phyloP scores from a whole-genome alignment of 2,888 invertebrate species.

The Drosophila rellima region DNA sequence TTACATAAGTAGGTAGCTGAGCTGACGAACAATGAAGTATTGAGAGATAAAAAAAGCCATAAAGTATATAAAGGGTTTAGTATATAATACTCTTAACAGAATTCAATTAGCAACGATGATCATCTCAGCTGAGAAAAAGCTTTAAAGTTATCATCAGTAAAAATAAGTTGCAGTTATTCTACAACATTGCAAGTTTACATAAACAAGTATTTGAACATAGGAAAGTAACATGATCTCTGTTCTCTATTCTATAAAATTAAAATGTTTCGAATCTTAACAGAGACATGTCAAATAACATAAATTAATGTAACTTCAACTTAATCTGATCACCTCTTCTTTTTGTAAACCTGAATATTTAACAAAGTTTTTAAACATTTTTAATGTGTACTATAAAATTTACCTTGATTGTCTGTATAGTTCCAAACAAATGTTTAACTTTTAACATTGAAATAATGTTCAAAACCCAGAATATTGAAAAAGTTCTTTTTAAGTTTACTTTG shows the following conservation, averaged over 20 bases:
- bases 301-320: background rate
- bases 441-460: too few relatives aligned
- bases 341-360: too few relatives aligned
- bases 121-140: background rate
- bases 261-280: background rate
- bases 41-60: slow-evolving; percentile 10
- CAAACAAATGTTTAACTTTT: too few relatives aligned
- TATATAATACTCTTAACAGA: background rate
- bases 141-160: background rate
- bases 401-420: too few relatives aligned
- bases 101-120: background rate
- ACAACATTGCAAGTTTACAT: background rate
- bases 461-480: too few relatives aligned
- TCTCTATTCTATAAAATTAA: background rate
- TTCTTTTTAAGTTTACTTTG: too few relatives aligned
- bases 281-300: background rate
- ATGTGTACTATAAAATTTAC: too few relatives aligned
- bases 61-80: background rate
- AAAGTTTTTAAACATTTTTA: too few relatives aligned
- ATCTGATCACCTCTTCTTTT: background rate
- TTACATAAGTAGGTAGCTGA: slow-evolving; percentile 30
- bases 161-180: background rate
- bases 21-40: slow-evolving; percentile 20
- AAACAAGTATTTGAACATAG: background rate
- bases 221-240: background rate